Evolutionary conservation across 1,140 invertebrate genomes (phyloP).

Genomic region (Drosophila tropicalis): DNA sequence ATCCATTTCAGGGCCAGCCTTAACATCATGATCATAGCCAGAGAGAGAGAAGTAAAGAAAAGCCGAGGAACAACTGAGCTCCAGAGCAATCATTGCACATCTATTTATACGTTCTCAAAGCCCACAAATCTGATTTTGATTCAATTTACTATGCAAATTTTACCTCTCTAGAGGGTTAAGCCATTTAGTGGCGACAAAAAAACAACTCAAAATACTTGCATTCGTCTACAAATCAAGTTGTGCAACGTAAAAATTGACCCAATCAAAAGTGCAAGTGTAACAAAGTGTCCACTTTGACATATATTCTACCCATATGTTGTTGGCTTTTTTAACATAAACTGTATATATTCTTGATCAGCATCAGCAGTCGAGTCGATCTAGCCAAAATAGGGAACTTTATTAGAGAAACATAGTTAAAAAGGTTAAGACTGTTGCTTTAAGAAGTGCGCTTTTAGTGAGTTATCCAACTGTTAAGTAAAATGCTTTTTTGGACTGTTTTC

Average conservation of each 20-base stretch:
- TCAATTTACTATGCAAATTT: conserved; percentile 31
- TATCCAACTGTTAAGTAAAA: too few relatives aligned
- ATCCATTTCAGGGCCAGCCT: conserved; percentile 4
- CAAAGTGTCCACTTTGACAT: background rate
- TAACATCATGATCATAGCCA: background rate
- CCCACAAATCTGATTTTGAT: conserved; percentile 7
- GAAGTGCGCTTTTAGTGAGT: too few relatives aligned
- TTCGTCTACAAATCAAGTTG: background rate
- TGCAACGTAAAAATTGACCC: background rate
- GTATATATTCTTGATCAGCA: too few relatives aligned
- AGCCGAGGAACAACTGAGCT: conserved; percentile 17
- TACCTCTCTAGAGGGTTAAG: background rate
- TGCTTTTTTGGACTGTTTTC: too few relatives aligned
- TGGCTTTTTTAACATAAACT: too few relatives aligned
- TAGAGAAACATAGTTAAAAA: too few relatives aligned
- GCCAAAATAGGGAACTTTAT: too few relatives aligned
- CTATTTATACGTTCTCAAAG: conserved; percentile 12
- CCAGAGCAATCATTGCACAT: conserved; percentile 1
- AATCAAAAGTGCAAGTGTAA: conserved; percentile 7
- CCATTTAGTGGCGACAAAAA: conserved; percentile 3
- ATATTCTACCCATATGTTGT: too few relatives aligned
- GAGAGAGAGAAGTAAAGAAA: conserved; percentile 12
- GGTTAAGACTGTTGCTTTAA: too few relatives aligned
- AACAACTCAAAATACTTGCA: conserved; percentile 6
- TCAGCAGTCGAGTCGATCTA: too few relatives aligned